phyloP scores from a whole-genome alignment of 2,888 invertebrate genomes.

The Halictus quadricinctus region DNA sequence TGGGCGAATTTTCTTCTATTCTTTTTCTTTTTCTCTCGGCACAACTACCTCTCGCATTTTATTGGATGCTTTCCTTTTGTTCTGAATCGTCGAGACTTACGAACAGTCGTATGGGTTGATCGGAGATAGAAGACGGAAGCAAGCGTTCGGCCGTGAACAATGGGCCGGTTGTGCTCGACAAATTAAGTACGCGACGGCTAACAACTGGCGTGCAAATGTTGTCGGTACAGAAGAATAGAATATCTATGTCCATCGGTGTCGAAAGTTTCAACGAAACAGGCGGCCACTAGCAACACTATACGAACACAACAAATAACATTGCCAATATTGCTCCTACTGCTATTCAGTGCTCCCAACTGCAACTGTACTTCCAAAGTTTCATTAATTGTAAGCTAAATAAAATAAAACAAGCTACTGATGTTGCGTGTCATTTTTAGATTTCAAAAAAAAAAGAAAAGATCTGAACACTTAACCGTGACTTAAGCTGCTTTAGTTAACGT shows the following conservation, averaged over 20 bases:
- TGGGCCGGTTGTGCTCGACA: slow-evolving; percentile 13
- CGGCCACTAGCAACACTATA: neutral
- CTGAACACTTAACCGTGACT: neutral
- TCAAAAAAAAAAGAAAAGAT: neutral
- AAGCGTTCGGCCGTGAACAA: slow-evolving; percentile 24
- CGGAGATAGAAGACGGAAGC: slow-evolving; percentile 12
- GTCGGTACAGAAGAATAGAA: neutral
- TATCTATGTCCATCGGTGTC: neutral
- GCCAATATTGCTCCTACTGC: neutral
- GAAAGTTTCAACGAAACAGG: neutral
- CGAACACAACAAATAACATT: neutral
- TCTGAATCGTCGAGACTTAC: slow-evolving; percentile 11
- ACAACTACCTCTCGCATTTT: slow-evolving; percentile 28
- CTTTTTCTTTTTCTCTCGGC: slow-evolving; percentile 39
- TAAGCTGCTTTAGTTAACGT: neutral
- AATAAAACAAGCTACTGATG: neutral
- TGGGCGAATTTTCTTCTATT: neutral
- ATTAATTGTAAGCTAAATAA: neutral
- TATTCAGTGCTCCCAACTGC: neutral
- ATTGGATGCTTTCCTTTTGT: slow-evolving; percentile 28
- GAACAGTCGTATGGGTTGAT: slow-evolving; percentile 4
- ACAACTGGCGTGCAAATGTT: slow-evolving; percentile 23
- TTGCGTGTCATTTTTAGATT: neutral
- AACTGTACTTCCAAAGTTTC: neutral
- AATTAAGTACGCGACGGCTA: slow-evolving; percentile 1